Evolutionary conservation across 2,797 vertebrate genomes (phyloP).

Genomic region (Erpetoichthys calabaricus): DNA sequence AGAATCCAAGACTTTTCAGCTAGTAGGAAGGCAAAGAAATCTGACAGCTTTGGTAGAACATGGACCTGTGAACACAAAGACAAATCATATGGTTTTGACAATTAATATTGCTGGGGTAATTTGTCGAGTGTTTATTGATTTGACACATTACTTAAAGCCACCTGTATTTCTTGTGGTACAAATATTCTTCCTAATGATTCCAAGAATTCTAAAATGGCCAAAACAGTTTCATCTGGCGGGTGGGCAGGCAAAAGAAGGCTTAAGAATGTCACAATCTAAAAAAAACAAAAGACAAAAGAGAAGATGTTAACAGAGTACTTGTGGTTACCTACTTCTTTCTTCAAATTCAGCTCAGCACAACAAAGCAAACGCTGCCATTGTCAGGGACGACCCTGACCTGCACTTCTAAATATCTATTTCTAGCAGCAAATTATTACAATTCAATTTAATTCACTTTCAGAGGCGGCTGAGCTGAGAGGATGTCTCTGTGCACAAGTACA

Average conservation of each 20-base stretch:
- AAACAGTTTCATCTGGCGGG: conserved; percentile 51
- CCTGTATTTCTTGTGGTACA: conserved; percentile 65
- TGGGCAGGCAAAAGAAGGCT: conserved; percentile 45
- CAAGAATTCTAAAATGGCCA: conserved; percentile 65
- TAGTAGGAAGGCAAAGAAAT: conserved; percentile 60
- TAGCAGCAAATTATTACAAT: too few species aligned
- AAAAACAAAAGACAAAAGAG: conserved; percentile 6
- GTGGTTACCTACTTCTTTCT: too few species aligned
- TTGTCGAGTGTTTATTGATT: neutral
- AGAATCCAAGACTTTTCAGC: conserved; percentile 60
- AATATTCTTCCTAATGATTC: conserved; percentile 66
- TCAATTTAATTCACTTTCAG: too few species aligned
- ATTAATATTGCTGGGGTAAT: neutral
- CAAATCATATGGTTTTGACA: neutral
- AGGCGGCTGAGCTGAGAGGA: too few species aligned
- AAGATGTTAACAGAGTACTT: too few species aligned
- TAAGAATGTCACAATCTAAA: conserved; percentile 61
- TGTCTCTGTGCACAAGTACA: too few species aligned
- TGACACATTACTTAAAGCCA: conserved; percentile 23
- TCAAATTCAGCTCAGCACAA: too few species aligned
- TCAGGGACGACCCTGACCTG: too few species aligned
- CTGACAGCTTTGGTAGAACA: conserved; percentile 57
- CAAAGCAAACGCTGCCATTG: too few species aligned
- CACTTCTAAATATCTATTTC: too few species aligned
- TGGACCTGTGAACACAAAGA: conserved; percentile 44